Percentiles rank a stretch among this genome's conserved stretches.
phyloP scores from a whole-genome alignment of 2,888 invertebrate species.

The Protula sp. region DNA sequence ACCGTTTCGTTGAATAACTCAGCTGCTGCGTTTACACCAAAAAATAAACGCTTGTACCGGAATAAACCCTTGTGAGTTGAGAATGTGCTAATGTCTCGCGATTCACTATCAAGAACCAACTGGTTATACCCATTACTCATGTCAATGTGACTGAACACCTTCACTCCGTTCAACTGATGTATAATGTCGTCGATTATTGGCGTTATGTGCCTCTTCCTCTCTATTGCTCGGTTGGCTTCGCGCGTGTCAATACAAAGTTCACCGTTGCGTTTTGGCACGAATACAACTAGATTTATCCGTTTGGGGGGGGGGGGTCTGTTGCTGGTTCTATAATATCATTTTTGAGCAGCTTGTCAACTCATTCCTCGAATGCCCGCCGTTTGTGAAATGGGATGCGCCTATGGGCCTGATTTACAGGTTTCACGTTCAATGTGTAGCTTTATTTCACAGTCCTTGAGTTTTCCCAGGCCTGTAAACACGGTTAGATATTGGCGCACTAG shows the following conservation, averaged over 20 bases:
- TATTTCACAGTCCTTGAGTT: constrained; percentile 13
- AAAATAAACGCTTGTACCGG: constrained; percentile 16
- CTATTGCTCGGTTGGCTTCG: constrained; percentile 20
- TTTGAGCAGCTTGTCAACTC: too few relatives aligned
- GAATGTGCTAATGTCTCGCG: constrained; percentile 24
- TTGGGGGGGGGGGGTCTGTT: constrained; percentile 29
- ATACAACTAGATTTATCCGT: constrained; percentile 31
- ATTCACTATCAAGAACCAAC: constrained; percentile 12
- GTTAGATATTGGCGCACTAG: too few relatives aligned
- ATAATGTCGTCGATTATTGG: constrained; percentile 27
- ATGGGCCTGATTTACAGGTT: constrained; percentile 17
- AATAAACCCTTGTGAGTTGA: constrained; percentile 19
- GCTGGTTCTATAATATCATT: constrained; percentile 32
- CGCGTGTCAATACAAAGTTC: constrained; percentile 28
- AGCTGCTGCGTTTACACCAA: too few relatives aligned
- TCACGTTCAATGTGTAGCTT: constrained; percentile 20
- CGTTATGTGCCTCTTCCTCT: constrained; percentile 23
- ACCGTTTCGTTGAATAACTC: constrained; percentile 9
- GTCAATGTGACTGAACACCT: too few relatives aligned
- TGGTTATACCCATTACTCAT: too few relatives aligned
- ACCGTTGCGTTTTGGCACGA: constrained; percentile 25
- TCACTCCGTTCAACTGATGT: too few relatives aligned
- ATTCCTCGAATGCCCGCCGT: too few relatives aligned
- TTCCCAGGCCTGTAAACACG: constrained; percentile 7
- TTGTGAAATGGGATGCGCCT: constrained; percentile 26